These are phyloP conservation scores for Petrocephalus schoutedeni DNA, from an alignment of 2,797 vertebrate genomes.

Conservation along the genomic window DNA sequence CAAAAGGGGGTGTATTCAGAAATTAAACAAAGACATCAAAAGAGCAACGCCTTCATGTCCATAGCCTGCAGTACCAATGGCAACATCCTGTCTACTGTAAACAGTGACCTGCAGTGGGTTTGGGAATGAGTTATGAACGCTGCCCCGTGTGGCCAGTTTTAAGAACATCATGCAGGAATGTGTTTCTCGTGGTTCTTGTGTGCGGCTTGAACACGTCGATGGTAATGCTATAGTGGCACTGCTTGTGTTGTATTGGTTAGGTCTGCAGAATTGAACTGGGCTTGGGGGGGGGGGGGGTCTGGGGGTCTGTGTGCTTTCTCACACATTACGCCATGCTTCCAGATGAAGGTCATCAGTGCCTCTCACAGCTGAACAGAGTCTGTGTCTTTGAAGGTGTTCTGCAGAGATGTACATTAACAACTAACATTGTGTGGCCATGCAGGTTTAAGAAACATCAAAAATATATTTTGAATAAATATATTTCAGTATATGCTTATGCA, in stretches of 20 bases:
- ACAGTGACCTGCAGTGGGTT: background rate
- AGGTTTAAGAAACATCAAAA: background rate
- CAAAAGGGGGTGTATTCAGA: background rate
- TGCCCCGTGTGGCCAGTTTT: background rate
- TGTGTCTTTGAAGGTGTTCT: background rate
- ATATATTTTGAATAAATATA: background rate
- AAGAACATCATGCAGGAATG: background rate
- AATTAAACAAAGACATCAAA: constrained; percentile 2
- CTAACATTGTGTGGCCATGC: background rate
- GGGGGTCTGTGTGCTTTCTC: background rate
- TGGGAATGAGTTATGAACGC: background rate
- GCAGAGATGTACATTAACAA: background rate
- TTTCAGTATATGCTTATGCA: background rate
- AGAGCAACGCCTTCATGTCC: background rate
- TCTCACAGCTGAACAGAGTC: background rate
- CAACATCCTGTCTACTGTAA: background rate
- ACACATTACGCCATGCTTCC: background rate
- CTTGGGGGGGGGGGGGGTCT: background rate
- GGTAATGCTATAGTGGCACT: background rate
- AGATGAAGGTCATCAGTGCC: background rate
- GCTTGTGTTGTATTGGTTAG: background rate
- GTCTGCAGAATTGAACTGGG: background rate
- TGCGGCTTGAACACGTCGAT: background rate
- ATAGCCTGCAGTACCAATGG: background rate
- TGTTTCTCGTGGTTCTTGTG: background rate